Conservation (phyloP, 37 sponge, comb jelly and placozoan species). For the Beroe forskalii region DNA sequence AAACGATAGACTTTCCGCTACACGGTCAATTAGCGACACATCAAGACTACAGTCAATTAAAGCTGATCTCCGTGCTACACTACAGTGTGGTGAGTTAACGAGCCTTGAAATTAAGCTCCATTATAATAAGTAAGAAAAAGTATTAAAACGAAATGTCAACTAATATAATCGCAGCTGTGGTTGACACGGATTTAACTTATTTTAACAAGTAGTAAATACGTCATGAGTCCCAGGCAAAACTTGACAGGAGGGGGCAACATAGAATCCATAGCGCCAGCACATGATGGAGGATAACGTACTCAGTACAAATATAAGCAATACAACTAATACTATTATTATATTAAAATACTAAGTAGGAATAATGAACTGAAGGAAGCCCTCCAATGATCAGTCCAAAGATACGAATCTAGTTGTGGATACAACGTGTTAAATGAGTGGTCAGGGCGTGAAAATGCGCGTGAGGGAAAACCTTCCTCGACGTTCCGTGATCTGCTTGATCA, state of each 20-base stretch:
- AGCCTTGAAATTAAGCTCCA: no score
- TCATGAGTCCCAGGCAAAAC: background rate
- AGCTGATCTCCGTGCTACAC: no score
- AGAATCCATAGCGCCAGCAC: background rate
- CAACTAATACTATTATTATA: background rate
- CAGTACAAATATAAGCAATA: background rate
- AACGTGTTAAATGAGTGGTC: background rate
- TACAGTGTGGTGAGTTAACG: no score
- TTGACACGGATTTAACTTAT: no score
- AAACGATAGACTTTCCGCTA: no score
- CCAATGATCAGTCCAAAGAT: constrained; percentile 23
- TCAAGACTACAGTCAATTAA: no score
- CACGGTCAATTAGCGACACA: no score
- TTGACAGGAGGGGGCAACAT: background rate
- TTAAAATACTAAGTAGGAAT: background rate
- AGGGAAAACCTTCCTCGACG: background rate
- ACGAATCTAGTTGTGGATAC: constrained; percentile 20
- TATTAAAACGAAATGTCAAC: no score
- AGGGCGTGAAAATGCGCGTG: constrained; percentile 49
- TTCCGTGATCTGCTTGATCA: constrained; percentile 55
- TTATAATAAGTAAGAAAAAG: no score
- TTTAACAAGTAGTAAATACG: no score
- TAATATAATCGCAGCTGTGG: no score
- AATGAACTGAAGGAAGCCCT: background rate
- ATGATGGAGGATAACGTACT: background rate